Evolutionary conservation across 1,140 invertebrate species (phyloP).

Genomic region (Brachionus asplanchnoidis): DNA sequence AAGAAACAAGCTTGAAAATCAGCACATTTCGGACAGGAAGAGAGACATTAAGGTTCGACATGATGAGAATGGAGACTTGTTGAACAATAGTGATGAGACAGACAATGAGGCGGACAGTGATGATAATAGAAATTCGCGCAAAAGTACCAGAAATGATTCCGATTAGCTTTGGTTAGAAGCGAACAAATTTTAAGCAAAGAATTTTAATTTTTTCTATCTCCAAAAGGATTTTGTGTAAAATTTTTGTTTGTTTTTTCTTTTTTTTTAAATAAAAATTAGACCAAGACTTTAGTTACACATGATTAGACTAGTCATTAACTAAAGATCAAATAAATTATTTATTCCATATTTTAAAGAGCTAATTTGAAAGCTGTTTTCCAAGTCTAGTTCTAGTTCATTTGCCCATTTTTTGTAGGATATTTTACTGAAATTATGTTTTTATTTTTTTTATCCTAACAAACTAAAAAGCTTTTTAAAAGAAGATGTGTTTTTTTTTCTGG

Average conservation of each 20-base stretch:
- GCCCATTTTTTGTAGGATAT: not conserved
- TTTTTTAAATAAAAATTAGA: not conserved
- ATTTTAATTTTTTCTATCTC: not conserved
- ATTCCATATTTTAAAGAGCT: not conserved
- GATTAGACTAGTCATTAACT: not conserved
- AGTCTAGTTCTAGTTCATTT: not conserved
- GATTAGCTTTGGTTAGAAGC: not conserved
- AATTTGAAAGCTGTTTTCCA: not conserved
- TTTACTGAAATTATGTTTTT: not conserved
- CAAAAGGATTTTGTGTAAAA: not conserved
- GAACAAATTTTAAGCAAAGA: not conserved
- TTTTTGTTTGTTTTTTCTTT: not conserved
- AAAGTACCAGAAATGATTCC: not conserved
- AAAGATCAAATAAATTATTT: not conserved
- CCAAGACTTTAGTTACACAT: not conserved
- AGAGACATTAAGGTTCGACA: not conserved
- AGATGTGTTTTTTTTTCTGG: not conserved
- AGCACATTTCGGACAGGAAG: not conserved
- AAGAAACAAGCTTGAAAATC: slow-evolving; percentile 17
- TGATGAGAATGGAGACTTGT: slow-evolving; percentile 22
- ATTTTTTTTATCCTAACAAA: not conserved
- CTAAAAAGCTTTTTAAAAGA: not conserved
- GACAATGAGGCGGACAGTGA: not conserved
- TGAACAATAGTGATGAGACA: slow-evolving; percentile 21
- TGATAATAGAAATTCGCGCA: not conserved